Evolutionary conservation across 2,888 invertebrate species (phyloP).

Genomic region (Odiellus spinosus): DNA sequence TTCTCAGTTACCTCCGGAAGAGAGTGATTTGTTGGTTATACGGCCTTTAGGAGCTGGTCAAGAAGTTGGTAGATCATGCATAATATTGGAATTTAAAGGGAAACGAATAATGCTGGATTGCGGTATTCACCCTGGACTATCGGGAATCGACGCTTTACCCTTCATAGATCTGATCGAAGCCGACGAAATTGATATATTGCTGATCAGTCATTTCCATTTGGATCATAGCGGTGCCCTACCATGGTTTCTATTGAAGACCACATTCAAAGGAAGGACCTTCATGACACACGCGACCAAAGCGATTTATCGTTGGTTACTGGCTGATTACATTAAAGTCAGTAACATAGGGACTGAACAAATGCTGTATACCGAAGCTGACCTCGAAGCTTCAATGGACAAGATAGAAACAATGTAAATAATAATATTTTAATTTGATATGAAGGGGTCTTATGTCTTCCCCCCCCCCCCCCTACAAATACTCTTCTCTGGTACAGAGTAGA

Average conservation of each 20-base stretch:
- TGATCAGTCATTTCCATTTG: conserved; percentile 75
- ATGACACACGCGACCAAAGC: conserved; percentile 99
- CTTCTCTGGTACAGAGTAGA: too few relatives aligned
- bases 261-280: conserved; percentile 91
- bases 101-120: conserved; percentile 98
- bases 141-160: conserved; percentile 90
- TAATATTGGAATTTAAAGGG: conserved; percentile 95
- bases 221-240: conserved; percentile 97
- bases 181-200: conserved; percentile 77
- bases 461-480: too few relatives aligned
- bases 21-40: conserved; percentile 18
- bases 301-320: conserved; percentile 93
- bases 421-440: too few relatives aligned
- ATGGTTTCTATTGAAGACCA: conserved; percentile 93
- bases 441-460: too few relatives aligned
- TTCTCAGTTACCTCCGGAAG: conserved; percentile 12
- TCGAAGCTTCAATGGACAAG: conserved; percentile 95
- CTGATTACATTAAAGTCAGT: conserved; percentile 98
- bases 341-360: conserved; percentile 93
- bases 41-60: conserved; percentile 71
- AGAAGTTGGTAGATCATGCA: conserved; percentile 97
- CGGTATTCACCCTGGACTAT: conserved; percentile 87
- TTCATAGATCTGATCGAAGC: conserved; percentile 96
- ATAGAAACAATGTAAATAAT: conserved; percentile 87
- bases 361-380: conserved; percentile 91